Conservation (phyloP, 2,797 vertebrate species). For the Melanotaenia parkinsoni region DNA sequence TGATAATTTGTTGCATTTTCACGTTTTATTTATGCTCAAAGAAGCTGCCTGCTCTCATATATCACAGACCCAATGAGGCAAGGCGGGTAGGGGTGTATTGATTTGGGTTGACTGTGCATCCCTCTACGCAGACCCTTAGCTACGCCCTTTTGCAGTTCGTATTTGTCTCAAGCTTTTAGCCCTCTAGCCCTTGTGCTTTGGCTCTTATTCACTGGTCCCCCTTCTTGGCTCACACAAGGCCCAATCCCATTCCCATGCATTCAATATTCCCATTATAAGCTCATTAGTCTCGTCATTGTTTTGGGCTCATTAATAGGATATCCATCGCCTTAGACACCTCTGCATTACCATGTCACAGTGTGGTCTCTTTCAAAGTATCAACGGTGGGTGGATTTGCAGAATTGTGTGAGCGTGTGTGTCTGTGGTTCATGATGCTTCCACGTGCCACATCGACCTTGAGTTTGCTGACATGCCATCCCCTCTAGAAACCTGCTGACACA, state of each 20-base stretch:
- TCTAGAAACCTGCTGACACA: conserved; percentile 80
- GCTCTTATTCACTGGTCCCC: conserved; percentile 73
- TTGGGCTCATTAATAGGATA: conserved; percentile 80
- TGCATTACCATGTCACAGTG: conserved; percentile 77
- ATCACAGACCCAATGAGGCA: conserved; percentile 76
- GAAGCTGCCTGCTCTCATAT: conserved; percentile 74
- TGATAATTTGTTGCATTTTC: conserved; percentile 80
- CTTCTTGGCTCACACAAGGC: conserved; percentile 64
- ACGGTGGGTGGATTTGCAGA: conserved; percentile 56
- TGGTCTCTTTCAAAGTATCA: conserved; percentile 64
- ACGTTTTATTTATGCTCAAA: conserved; percentile 83
- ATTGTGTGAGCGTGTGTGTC: conserved; percentile 40
- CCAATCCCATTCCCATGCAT: conserved; percentile 82
- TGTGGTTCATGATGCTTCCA: conserved; percentile 19
- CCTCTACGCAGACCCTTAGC: conserved; percentile 50
- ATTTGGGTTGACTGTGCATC: conserved; percentile 74
- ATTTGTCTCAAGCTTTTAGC: conserved; percentile 73
- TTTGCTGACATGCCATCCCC: conserved; percentile 78
- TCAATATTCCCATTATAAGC: conserved; percentile 83
- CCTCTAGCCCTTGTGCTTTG: conserved; percentile 69
- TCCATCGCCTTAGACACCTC: conserved; percentile 78
- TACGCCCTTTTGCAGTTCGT: conserved; percentile 68
- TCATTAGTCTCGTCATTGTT: conserved; percentile 82
- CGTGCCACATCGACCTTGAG: conserved; percentile 75
- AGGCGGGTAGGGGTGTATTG: conserved; percentile 74